Evolutionary conservation across 2,113 vertebrate species (phyloP).

Genomic region (Athene cunicularia): DNA sequence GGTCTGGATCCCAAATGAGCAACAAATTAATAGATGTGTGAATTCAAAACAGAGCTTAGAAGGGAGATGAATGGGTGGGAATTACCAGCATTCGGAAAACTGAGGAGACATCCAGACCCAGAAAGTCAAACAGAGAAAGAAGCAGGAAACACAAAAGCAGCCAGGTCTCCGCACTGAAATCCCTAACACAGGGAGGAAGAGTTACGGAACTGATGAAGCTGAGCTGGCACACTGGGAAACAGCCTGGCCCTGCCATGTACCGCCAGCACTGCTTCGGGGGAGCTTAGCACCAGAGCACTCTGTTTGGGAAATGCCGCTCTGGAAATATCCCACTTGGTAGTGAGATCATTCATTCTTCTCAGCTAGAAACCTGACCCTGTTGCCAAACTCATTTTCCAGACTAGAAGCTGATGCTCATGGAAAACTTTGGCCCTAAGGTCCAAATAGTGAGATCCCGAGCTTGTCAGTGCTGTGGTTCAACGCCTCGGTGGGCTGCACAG

Average conservation of each 20-base stretch:
- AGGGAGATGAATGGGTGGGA: neutral
- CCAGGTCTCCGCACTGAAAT: neutral
- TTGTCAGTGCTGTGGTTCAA: neutral
- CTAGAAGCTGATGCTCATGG: conserved; percentile 7
- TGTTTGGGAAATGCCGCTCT: neutral
- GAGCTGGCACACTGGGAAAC: neutral
- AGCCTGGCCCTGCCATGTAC: neutral
- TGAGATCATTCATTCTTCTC: conserved; percentile 59
- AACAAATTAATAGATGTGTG: neutral
- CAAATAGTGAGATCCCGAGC: neutral
- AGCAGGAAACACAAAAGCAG: neutral
- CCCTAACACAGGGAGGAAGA: neutral
- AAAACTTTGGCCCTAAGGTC: neutral
- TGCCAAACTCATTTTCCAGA: conserved; percentile 48
- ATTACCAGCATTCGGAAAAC: neutral
- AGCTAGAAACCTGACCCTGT: conserved; percentile 22
- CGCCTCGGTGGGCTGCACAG: neutral
- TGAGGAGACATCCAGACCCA: neutral
- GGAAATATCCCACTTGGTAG: conserved; percentile 19
- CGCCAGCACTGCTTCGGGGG: neutral
- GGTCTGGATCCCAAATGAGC: neutral
- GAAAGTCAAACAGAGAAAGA: neutral
- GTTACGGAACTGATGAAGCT: neutral
- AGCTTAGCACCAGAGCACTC: neutral
- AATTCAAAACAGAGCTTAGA: neutral